phyloP scores from a whole-genome alignment of 2,797 vertebrate genomes.

The Acomys russatus region DNA sequence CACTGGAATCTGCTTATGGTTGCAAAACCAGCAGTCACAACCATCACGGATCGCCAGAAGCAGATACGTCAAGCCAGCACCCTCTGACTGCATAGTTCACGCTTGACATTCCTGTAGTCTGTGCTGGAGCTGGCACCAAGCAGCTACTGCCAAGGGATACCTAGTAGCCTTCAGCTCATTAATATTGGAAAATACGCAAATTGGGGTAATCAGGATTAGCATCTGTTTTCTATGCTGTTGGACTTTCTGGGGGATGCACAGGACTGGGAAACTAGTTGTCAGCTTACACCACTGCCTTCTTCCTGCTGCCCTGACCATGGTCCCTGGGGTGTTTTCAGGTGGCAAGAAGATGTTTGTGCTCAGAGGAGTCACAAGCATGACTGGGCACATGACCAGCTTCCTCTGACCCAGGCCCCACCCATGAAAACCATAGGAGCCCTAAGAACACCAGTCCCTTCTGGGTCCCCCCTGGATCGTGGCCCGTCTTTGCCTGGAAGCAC shows the following conservation, averaged over 20 bases:
- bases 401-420: not conserved
- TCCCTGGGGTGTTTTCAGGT: not conserved
- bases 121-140: not conserved
- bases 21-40: not conserved
- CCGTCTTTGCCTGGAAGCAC: not conserved
- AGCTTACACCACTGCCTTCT: not conserved
- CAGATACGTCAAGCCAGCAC: not conserved
- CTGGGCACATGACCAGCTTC: too few relatives aligned
- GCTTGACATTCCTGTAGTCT: fast-evolving
- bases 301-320: not conserved
- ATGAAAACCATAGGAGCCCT: fast-evolving
- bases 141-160: not conserved
- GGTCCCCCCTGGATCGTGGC: too few relatives aligned
- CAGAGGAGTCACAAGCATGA: not conserved
- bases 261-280: not conserved
- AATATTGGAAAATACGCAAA: not conserved
- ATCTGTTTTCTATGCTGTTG: too few relatives aligned
- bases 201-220: not conserved
- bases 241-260: not conserved
- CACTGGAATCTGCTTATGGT: not conserved
- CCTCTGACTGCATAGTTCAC: fast-evolving
- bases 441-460: not conserved
- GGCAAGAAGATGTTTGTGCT: not conserved
- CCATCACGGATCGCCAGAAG: not conserved
- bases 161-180: not conserved